Evolutionary conservation across 2,888 invertebrate species (phyloP).

Genomic region (Rotaria magnacalcarata): DNA sequence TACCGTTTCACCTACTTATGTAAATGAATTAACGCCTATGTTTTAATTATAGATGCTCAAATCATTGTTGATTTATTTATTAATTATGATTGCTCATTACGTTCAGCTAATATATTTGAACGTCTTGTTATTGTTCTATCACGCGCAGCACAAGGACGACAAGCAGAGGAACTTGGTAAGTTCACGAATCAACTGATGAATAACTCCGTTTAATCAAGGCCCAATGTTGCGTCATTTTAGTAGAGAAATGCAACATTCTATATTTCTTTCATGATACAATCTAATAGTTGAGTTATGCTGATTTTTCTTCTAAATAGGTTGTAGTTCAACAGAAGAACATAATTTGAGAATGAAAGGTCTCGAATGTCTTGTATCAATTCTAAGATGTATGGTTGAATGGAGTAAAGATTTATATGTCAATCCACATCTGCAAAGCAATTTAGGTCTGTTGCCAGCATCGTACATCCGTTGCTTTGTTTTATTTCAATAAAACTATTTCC

Average conservation of each 20-base stretch:
- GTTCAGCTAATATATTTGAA: conserved; percentile 94
- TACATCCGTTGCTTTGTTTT: neutral
- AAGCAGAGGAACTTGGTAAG: conserved; percentile 72
- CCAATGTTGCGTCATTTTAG: too few relatives aligned
- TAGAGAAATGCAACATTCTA: too few relatives aligned
- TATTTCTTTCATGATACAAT: too few relatives aligned
- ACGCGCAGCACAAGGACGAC: conserved; percentile 86
- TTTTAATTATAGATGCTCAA: conserved; percentile 64
- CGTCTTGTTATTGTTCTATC: conserved; percentile 87
- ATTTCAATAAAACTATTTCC: neutral
- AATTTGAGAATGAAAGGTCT: conserved; percentile 88
- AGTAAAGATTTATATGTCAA: conserved; percentile 92
- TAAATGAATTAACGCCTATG: neutral
- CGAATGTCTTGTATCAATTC: conserved; percentile 90
- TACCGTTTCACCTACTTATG: neutral
- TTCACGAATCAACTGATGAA: neutral
- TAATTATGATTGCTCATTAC: conserved; percentile 97
- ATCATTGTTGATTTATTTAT: conserved; percentile 98
- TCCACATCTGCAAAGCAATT: conserved; percentile 74
- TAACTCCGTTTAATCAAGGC: too few relatives aligned
- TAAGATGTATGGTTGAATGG: conserved; percentile 99
- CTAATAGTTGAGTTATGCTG: too few relatives aligned
- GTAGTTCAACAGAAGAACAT: conserved; percentile 87
- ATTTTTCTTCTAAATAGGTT: conserved; percentile 63
- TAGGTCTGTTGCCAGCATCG: conserved; percentile 62